Evolutionary conservation across 2,797 vertebrate species (phyloP), one percentile per base, ranked within the genome.

Genomic region (Loriculus beryllinus): DNA sequence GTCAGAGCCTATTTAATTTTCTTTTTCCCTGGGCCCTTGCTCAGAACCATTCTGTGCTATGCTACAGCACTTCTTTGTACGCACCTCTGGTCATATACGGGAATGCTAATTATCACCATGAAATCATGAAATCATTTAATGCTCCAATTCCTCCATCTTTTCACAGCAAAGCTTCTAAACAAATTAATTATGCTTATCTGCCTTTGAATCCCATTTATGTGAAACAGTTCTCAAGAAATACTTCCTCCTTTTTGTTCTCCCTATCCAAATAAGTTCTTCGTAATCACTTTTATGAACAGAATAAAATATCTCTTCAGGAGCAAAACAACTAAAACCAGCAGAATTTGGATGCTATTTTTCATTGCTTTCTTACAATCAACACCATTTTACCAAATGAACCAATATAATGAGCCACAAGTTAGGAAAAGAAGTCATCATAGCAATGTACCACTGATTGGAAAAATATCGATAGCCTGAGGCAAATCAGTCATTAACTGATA

Each of bases 401-500:
- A 68, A 94, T 49, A 85, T 84, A 51, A 47, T 40, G 70, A 95
- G 79, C 43, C 72, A 22, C 28, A 88, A 88, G 48, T 71, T 90
- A 85, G 83, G 65, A 67, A 84, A 96, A 86, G 51, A 93, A 96
- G 70, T 90, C 81, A 65, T 90, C 33, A 47, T 31, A 88, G 82
- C 51, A 90, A 88, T 96, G 94, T 93, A 94, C 70, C 92, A 91
- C 40, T 54, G 81, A 95, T 42, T 67, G 62, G 92, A 95, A 92
- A 96, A 96, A 81, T 93, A 96, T 92, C 95, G 96, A 90, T 90
- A 80, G 42, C 96, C 72, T 54, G 29, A 72, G 90, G 96, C 92
- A 96, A 96, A 92, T 91, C 83, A 92, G 42, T 95, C 95, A 93
- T 97, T 97, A 97, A 92, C 90, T 80, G 72, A 59, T 79, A 82